Base-by-base conservation (phyloP, 2,888 invertebrate genomes). In the Balanococcus diminutus region DNA sequence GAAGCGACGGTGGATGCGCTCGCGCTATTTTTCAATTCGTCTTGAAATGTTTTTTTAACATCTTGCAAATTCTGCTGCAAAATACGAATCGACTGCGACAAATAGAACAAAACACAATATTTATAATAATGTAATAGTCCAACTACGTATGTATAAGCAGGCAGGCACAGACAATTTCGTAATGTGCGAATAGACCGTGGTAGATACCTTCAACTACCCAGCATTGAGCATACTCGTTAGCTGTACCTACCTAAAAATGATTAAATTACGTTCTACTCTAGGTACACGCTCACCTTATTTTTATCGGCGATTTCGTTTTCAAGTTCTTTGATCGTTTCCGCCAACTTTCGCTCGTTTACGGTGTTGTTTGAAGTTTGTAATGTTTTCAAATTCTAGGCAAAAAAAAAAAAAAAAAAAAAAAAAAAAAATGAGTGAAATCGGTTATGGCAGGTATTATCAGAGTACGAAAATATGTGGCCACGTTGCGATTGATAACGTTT, bases 41-140 rank as follows among this genome's bases (percentile, higher is more conserved):
- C 92, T 89, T 98, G 97, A 84, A 98, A 91, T 0, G 96, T 96
- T 90, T 97, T 97, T 90, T 97, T 96, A 92, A 98, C 93, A 89
- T 98, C 97, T 25, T 94, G 92, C 90, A 98, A 91, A 88, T 96
- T 93, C 90, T 97, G 95, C 90, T 97, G 96, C 89, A 97, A 92
- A 22, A 95, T 94, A 91, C 42, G 42, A 14, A 42, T 42, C 8
- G 42, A 42, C 42, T 42, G 42, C 42, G 16, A 56, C 5, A 39
- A 39, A 39, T 8, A 39, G 11, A 46, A 46, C 9, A 72, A 25
- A 25, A 61, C 5, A 5, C 39, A 39, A 39, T 39, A 39, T 39
- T 39, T 5, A 39, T 11, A 39, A 39, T 39, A 39, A 39, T 8
- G 39, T 39, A 5, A 8, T 5, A 5, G 39, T 39, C 11, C 39